Evolutionary conservation across 2,888 invertebrate genomes (phyloP).

Genomic region (Papilio gigon): DNA sequence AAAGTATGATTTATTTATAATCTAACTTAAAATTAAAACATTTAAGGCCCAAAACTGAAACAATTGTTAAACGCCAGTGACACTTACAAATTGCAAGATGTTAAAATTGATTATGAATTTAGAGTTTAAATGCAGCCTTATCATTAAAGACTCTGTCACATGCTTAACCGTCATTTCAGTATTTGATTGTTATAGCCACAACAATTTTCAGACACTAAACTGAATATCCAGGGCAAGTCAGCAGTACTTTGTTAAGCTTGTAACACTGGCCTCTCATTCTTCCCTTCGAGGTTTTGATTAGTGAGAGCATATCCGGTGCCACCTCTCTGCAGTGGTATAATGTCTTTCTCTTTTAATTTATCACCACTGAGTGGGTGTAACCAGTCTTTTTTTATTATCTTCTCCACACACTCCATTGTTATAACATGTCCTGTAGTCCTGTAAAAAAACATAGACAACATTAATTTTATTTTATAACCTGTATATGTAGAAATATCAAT

Average conservation of each 20-base stretch:
- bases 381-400: conserved; percentile 98
- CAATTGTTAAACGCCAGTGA: too few species aligned
- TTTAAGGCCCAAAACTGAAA: too few species aligned
- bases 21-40: too few species aligned
- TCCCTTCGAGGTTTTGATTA: conserved; percentile 91
- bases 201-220: too few species aligned
- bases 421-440: conserved; percentile 94
- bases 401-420: conserved; percentile 97
- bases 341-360: conserved; percentile 93
- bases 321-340: conserved; percentile 95
- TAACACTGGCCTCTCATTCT: conserved; percentile 90
- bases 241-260: conserved; percentile 83
- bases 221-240: background rate
- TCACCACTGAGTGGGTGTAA: conserved; percentile 95
- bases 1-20: background rate
- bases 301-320: conserved; percentile 97
- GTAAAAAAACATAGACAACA: conserved; percentile 44
- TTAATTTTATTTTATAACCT: background rate
- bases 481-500: conserved; percentile 7
- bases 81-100: too few species aligned
- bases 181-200: too few species aligned
- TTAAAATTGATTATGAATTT: too few species aligned
- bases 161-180: too few species aligned
- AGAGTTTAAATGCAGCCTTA: too few species aligned
- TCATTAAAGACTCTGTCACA: too few species aligned